Conservation (phyloP, 2,888 invertebrate genomes). For the Aphodius granarius region DNA sequence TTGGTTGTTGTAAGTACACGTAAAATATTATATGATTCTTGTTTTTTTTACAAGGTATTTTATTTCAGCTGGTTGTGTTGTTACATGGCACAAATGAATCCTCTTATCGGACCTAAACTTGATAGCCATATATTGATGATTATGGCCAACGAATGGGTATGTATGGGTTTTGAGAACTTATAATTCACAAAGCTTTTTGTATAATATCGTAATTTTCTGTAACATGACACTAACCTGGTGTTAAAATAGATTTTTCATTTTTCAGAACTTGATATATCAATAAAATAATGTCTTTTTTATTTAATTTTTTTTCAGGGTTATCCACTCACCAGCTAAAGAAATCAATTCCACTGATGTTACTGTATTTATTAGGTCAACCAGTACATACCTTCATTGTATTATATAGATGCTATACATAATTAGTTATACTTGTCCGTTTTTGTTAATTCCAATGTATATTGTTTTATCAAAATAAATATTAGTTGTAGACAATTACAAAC, state of each 20-base stretch:
- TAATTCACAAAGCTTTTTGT: not conserved
- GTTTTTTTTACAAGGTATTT: not conserved
- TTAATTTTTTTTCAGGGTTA: not conserved
- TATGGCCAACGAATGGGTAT: conserved; percentile 81
- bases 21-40: not conserved
- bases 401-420: not conserved
- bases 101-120: conserved; percentile 82
- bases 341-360: not conserved
- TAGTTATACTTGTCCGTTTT: not conserved
- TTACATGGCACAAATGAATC: conserved; percentile 93
- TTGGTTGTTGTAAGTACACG: conserved; percentile 84
- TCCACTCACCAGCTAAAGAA: not conserved
- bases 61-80: conserved; percentile 82
- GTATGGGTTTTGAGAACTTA: not conserved
- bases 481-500: not conserved
- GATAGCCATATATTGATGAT: conserved; percentile 69
- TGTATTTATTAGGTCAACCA: not conserved
- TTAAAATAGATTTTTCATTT: too few relatives aligned
- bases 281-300: not conserved
- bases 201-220: too few relatives aligned
- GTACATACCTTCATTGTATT: not conserved
- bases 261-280: too few relatives aligned
- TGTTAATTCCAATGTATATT: not conserved
- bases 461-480: not conserved
- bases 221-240: too few relatives aligned